Evolutionary conservation across 2,888 invertebrate genomes (phyloP).

Genomic region (Seira ritae): DNA sequence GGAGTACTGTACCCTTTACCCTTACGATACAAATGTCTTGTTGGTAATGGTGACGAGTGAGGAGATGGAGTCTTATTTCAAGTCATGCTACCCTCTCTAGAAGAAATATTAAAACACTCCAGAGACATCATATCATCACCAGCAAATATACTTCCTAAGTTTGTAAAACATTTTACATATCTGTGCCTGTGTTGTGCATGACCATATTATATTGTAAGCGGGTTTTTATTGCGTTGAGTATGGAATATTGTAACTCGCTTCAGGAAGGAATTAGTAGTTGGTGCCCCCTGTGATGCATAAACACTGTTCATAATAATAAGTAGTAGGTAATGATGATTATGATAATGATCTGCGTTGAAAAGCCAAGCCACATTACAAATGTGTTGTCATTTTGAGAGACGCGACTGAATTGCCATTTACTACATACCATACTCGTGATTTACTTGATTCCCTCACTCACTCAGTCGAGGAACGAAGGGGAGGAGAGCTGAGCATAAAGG

Average conservation of each 20-base stretch:
- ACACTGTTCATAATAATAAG: conserved; percentile 33
- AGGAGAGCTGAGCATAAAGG: background rate
- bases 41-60: background rate
- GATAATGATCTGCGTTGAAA: conserved; percentile 46
- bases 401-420: conserved; percentile 11
- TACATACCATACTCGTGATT: background rate
- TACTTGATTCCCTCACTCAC: background rate
- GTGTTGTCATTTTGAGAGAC: conserved; percentile 21
- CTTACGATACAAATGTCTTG: background rate
- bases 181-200: background rate
- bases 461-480: background rate
- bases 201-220: background rate
- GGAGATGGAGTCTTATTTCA: conserved; percentile 8
- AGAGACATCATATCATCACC: too few relatives aligned
- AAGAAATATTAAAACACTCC: conserved; percentile 8
- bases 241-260: conserved; percentile 5
- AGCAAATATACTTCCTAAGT: too few relatives aligned
- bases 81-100: background rate
- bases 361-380: conserved; percentile 28
- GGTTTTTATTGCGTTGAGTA: background rate
- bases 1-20: background rate
- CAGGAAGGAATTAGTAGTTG: conserved; percentile 31
- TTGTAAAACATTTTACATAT: background rate
- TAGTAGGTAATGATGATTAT: conserved; percentile 49
- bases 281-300: conserved; percentile 51